Conservation (phyloP, 2,113 vertebrate genomes). For the Cheirogaleus medius region DNA sequence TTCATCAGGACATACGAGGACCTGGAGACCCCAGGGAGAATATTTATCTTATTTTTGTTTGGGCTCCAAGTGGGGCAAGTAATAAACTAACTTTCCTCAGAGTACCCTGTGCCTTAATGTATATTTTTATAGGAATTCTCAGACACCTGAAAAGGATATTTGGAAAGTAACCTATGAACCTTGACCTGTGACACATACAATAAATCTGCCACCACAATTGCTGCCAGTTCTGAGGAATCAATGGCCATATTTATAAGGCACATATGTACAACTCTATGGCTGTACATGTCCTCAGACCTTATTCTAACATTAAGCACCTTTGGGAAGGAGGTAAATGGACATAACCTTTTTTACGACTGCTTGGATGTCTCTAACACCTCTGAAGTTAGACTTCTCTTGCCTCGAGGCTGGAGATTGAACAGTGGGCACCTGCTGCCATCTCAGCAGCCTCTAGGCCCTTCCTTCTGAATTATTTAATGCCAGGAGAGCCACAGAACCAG, state of each 20-base stretch:
- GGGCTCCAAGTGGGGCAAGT: conserved; percentile 67
- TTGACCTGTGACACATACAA: conserved; percentile 76
- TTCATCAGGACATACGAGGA: neutral
- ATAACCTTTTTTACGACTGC: neutral
- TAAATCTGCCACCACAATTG: conserved; percentile 81
- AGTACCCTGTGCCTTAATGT: conserved; percentile 73
- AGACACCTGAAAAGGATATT: conserved; percentile 84
- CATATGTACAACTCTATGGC: conserved; percentile 64
- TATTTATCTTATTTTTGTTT: conserved; percentile 79
- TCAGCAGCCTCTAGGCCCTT: neutral
- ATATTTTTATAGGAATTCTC: conserved; percentile 81
- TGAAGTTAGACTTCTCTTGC: neutral
- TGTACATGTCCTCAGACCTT: conserved; percentile 71
- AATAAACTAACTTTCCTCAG: conserved; percentile 80
- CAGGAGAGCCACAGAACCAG: neutral
- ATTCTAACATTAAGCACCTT: neutral
- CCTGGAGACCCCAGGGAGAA: conserved; percentile 64
- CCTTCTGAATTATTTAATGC: neutral
- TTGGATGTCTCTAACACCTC: neutral
- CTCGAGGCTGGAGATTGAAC: neutral
- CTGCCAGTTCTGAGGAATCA: conserved; percentile 78
- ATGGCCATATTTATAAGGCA: conserved; percentile 78
- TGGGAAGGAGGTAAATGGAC: neutral
- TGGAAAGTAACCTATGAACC: conserved; percentile 81
- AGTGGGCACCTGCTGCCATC: neutral